A percentile compares a stretch with the other conserved stretches of the same genome.
Conservation (phyloP, 2,113 vertebrate genomes). For the Peromyscus polionotus region DNA sequence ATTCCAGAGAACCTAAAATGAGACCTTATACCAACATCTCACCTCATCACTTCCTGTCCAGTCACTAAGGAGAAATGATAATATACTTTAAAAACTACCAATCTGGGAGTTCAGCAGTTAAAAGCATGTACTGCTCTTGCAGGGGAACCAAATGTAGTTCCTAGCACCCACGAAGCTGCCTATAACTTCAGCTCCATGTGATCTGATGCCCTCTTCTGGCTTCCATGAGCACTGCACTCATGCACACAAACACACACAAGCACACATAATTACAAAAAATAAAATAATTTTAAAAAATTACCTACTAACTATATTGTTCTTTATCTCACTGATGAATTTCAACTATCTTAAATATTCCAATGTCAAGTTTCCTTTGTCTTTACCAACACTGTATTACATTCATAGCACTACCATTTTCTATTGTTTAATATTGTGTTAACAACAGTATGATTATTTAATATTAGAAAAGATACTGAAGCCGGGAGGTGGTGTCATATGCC, state of each 20-base stretch:
- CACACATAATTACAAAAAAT: neutral
- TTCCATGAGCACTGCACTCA: neutral
- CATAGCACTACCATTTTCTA: constrained; percentile 34
- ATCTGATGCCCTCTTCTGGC: neutral
- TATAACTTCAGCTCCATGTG: neutral
- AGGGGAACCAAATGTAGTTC: neutral
- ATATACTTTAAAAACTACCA: constrained; percentile 18
- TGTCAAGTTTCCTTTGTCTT: constrained; percentile 43
- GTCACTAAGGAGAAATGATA: constrained; percentile 13
- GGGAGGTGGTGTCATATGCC: neutral
- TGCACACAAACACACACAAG: neutral
- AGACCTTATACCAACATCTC: neutral
- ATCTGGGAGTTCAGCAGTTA: neutral
- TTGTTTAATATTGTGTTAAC: neutral
- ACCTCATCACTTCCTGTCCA: neutral
- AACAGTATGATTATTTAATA: constrained; percentile 40
- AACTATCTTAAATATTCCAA: constrained; percentile 46
- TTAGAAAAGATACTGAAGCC: constrained; percentile 13
- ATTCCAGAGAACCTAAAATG: constrained; percentile 47
- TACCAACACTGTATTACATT: neutral
- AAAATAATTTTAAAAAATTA: neutral
- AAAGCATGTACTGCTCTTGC: neutral
- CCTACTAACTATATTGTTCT: neutral
- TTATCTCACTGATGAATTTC: neutral
- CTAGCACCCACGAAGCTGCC: neutral